Conservation (phyloP, 2,888 invertebrate species). For the Limnephilus marmoratus region DNA sequence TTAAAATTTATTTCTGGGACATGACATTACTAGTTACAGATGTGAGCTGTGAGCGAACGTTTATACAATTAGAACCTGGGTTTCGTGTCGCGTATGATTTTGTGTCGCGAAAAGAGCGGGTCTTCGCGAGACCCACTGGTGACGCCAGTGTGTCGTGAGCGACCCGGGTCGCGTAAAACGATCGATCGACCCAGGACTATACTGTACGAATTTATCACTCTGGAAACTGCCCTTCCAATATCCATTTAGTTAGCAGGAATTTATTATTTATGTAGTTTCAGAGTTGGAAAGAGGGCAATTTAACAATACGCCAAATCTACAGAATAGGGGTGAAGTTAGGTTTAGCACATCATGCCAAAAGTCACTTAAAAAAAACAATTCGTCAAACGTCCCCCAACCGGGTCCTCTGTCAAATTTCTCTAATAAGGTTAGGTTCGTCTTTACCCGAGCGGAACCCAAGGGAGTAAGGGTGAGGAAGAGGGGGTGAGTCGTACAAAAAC, state of each 20-base stretch:
- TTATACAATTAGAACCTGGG: no score
- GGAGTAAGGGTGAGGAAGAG: conserved; percentile 24
- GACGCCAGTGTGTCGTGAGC: no score
- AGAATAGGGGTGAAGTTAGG: background rate
- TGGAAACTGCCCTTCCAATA: background rate
- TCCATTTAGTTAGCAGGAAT: background rate
- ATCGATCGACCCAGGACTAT: no score
- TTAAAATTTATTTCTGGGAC: no score
- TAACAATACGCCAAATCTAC: conserved; percentile 11
- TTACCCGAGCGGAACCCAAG: conserved; percentile 52
- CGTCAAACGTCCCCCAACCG: conserved; percentile 59
- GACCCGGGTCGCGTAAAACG: no score
- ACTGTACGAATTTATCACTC: background rate
- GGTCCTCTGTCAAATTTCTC: conserved; percentile 59
- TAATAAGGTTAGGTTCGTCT: conserved; percentile 62
- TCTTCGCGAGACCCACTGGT: no score
- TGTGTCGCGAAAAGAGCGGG: no score
- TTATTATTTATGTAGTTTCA: conserved; percentile 11
- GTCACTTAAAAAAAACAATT: conserved; percentile 61
- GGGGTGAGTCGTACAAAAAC: conserved; percentile 57
- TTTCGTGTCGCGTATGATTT: no score
- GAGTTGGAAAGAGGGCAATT: conserved; percentile 3
- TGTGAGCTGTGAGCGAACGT: no score
- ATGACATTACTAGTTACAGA: no score
- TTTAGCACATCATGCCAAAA: conserved; percentile 42